These are phyloP conservation scores for Sciurus niger DNA, from an alignment of 2,113 vertebrate species.

Conservation along the genomic window DNA sequence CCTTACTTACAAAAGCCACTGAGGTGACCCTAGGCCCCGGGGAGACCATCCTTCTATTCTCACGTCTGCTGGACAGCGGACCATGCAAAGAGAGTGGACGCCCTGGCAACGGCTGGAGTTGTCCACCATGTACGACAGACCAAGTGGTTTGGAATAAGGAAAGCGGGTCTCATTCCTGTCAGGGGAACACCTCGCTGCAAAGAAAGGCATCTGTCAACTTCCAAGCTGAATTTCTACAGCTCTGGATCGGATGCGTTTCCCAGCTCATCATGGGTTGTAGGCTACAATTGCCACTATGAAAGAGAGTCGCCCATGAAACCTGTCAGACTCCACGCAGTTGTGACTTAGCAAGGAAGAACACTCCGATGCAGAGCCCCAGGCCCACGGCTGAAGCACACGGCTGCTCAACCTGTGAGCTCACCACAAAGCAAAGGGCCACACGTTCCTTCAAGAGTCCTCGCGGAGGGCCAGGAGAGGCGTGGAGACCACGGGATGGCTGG, in stretches of 20 bases:
- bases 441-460: not conserved
- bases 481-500: not conserved
- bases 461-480: not conserved
- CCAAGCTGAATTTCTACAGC: fast-evolving
- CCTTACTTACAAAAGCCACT: not conserved
- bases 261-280: not conserved
- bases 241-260: not conserved
- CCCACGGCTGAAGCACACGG: fast-evolving
- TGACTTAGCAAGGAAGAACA: fast-evolving
- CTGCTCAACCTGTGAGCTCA: not conserved
- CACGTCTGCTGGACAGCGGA: fast-evolving
- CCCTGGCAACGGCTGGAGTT: fast-evolving
- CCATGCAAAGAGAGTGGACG: fast-evolving
- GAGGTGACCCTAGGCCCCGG: fast-evolving
- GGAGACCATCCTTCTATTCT: too few species aligned
- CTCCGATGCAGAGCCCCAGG: fast-evolving
- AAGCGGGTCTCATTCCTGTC: fast-evolving
- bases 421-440: not conserved
- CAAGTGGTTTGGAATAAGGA: not conserved
- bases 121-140: fast-evolving
- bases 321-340: not conserved
- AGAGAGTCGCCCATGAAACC: constrained; percentile 7
- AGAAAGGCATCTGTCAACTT: not conserved
- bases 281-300: not conserved
- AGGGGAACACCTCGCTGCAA: not conserved